Conservation (phyloP, 2,888 invertebrate genomes). For the Schizotus pectinicornis region DNA sequence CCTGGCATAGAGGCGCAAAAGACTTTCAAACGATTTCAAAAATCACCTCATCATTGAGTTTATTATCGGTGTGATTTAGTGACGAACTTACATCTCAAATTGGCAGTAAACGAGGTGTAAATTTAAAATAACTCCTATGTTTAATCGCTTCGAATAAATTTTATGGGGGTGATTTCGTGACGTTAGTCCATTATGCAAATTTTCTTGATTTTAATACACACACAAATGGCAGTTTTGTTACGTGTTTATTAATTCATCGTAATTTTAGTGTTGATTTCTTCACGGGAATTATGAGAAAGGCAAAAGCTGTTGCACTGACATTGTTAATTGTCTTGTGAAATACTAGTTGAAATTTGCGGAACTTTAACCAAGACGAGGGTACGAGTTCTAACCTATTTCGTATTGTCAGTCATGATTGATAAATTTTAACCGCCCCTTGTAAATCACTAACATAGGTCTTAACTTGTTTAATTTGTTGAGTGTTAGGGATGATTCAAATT, state of each 20-base stretch:
- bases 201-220: constrained; percentile 19
- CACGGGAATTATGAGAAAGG: constrained; percentile 1
- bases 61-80: background rate
- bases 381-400: constrained; percentile 13
- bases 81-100: constrained; percentile 6
- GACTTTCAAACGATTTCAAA: constrained; percentile 4
- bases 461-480: constrained; percentile 9
- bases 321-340: constrained; percentile 25
- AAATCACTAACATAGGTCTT: constrained; percentile 16
- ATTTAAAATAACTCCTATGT: constrained; percentile 15
- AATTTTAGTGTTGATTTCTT: constrained; percentile 11
- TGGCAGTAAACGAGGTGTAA: constrained; percentile 14
- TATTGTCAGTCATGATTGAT: constrained; percentile 31
- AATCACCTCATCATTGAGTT: background rate
- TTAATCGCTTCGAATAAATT: constrained; percentile 14
- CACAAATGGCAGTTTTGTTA: constrained; percentile 5
- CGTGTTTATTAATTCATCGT: constrained; percentile 8
- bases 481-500: constrained; percentile 6
- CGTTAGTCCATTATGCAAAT: constrained; percentile 22
- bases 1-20: constrained; percentile 16
- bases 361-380: constrained; percentile 27
- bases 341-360: constrained; percentile 26
- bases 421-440: constrained; percentile 24
- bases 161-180: constrained; percentile 16
- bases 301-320: constrained; percentile 22